Conservation (phyloP, 2,113 vertebrate genomes). For the Oncorhynchus kisutch region DNA sequence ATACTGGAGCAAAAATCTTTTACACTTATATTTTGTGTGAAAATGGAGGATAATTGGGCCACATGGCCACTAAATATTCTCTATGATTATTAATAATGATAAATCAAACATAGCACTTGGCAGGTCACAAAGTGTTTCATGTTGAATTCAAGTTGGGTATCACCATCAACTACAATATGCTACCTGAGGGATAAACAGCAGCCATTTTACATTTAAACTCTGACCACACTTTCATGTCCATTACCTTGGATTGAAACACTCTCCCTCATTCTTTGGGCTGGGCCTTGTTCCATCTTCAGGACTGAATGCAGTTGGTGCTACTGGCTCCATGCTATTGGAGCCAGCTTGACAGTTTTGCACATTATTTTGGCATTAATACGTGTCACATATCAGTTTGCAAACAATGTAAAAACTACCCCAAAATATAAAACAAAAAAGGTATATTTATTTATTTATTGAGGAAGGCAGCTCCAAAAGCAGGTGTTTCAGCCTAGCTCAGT, state of each 20-base stretch:
- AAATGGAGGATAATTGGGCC: slow-evolving; percentile 80
- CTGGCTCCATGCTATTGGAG: slow-evolving; percentile 10
- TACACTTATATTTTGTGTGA: slow-evolving; percentile 56
- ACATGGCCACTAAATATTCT: slow-evolving; percentile 46
- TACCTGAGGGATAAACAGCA: slow-evolving; percentile 2
- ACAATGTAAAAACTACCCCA: too few species aligned
- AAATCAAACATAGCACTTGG: not conserved
- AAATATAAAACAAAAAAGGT: too few species aligned
- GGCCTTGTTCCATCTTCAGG: slow-evolving; percentile 25
- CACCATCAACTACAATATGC: too few species aligned
- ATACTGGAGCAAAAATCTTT: slow-evolving; percentile 56
- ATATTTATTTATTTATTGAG: too few species aligned
- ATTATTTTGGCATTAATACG: too few species aligned
- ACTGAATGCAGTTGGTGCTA: slow-evolving; percentile 47
- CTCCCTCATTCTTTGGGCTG: slow-evolving; percentile 26
- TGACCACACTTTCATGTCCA: slow-evolving; percentile 12
- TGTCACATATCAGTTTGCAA: too few species aligned
- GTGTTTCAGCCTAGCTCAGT: too few species aligned
- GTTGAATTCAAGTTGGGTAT: not conserved
- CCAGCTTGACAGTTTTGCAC: not conserved
- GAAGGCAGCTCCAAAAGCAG: too few species aligned
- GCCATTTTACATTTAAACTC: slow-evolving; percentile 12
- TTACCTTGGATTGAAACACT: slow-evolving; percentile 12
- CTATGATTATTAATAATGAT: not conserved
- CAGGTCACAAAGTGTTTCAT: not conserved